Percentiles rank a stretch among this genome's conserved stretches.
Evolutionary conservation across 1,140 invertebrate species (phyloP).

Genomic region (Marisa cornuarietis): DNA sequence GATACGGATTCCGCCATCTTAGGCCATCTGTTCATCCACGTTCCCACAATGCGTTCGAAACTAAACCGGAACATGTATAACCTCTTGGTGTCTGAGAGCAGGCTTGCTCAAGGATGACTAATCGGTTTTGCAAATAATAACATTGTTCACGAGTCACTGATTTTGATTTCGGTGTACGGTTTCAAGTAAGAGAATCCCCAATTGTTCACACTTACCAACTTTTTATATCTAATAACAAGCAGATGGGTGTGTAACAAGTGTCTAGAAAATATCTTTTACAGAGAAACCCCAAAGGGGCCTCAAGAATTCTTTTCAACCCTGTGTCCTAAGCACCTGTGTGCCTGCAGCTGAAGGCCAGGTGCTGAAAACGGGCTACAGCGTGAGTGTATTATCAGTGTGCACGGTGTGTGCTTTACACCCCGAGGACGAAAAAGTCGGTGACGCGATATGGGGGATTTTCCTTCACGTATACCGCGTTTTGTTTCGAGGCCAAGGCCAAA

Average conservation of each 20-base stretch:
- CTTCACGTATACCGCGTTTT: conserved; percentile 17
- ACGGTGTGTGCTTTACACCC: conserved; percentile 10
- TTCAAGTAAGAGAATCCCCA: too few relatives aligned
- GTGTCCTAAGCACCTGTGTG: conserved; percentile 19
- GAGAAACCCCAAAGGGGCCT: too few relatives aligned
- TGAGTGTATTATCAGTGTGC: conserved; percentile 3
- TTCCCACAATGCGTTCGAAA: conserved; percentile 32
- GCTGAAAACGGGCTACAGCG: conserved; percentile 13
- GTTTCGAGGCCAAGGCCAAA: conserved; percentile 21
- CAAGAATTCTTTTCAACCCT: conserved; percentile 6
- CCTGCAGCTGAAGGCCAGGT: conserved; percentile 25
- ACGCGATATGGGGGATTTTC: conserved; percentile 15
- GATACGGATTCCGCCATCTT: conserved; percentile 33
- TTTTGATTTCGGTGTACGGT: not conserved
- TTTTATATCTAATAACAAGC: not conserved
- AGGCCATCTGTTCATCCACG: conserved; percentile 32
- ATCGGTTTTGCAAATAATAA: not conserved
- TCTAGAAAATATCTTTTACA: too few relatives aligned
- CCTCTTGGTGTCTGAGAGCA: conserved; percentile 1
- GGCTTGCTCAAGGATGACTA: not conserved
- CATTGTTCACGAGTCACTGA: not conserved
- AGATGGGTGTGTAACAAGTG: too few relatives aligned
- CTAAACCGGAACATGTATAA: conserved; percentile 25
- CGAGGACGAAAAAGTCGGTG: conserved; percentile 14
- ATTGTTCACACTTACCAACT: too few relatives aligned